Percentiles rank a stretch among this genome's conserved stretches.
Evolutionary conservation across 2,888 invertebrate genomes (phyloP).

Genomic region (Sphaerophoria rueppellii): DNA sequence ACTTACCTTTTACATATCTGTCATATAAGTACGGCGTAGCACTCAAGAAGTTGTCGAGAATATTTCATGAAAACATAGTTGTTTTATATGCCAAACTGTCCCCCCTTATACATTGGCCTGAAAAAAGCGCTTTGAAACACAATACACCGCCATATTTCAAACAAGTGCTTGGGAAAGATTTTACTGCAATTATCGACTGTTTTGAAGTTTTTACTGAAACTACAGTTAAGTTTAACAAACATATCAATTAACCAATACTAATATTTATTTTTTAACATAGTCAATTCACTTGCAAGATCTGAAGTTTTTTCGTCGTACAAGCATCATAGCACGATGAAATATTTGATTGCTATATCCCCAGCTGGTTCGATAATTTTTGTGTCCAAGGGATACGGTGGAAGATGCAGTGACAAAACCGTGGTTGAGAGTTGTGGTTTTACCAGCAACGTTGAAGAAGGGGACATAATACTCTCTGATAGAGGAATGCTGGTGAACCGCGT

Average conservation of each 20-base stretch:
- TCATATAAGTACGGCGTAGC: constrained; percentile 25
- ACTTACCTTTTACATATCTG: constrained; percentile 30
- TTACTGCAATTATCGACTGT: constrained; percentile 20
- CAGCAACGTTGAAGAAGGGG: constrained; percentile 15
- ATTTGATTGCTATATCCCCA: constrained; percentile 21
- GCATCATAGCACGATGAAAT: constrained; percentile 26
- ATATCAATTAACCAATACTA: background rate
- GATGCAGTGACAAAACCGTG: constrained; percentile 10
- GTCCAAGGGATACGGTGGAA: constrained; percentile 26
- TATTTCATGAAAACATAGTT: constrained; percentile 22
- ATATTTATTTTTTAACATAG: constrained; percentile 11
- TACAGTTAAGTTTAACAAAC: constrained; percentile 19
- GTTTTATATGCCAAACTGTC: constrained; percentile 5
- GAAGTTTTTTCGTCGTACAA: constrained; percentile 2
- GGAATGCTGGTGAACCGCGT: constrained; percentile 21
- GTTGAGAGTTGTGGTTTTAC: constrained; percentile 12
- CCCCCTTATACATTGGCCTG: constrained; percentile 17
- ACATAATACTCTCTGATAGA: constrained; percentile 14
- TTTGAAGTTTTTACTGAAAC: constrained; percentile 29
- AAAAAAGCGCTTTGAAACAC: constrained; percentile 5
- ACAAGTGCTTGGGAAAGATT: background rate
- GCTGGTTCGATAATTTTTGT: constrained; percentile 22
- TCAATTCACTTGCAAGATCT: background rate
- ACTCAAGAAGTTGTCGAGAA: background rate
- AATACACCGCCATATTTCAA: constrained; percentile 15